These are phyloP conservation scores for Oscheius sp. DNA, from an alignment of 2,888 invertebrate genomes.

Conservation along the genomic window DNA sequence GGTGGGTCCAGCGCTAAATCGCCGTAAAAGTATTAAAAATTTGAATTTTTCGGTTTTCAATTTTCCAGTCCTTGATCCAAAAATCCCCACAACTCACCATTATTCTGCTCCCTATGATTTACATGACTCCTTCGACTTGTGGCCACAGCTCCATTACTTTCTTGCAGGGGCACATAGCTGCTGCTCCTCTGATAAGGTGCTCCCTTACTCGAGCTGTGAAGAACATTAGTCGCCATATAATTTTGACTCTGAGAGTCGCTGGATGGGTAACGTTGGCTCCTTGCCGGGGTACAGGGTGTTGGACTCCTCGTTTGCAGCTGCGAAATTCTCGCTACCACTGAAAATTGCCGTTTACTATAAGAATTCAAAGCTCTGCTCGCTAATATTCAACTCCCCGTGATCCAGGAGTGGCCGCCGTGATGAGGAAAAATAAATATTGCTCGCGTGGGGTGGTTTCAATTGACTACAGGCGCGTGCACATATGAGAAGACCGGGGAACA, in stretches of 20 bases:
- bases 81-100: slow-evolving; percentile 1
- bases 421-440: slow-evolving; percentile 23
- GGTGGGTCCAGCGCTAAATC: too few relatives aligned
- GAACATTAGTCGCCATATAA: slow-evolving; percentile 13
- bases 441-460: not conserved
- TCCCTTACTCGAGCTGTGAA: not conserved
- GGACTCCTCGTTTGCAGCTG: slow-evolving; percentile 20
- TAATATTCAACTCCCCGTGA: too few relatives aligned
- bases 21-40: too few relatives aligned
- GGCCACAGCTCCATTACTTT: slow-evolving; percentile 16
- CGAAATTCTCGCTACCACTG: slow-evolving; percentile 15
- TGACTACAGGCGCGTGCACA: too few relatives aligned
- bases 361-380: too few relatives aligned
- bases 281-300: slow-evolving; percentile 7
- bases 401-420: slow-evolving; percentile 4
- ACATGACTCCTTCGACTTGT: slow-evolving; percentile 22
- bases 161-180: slow-evolving; percentile 20
- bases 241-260: not conserved
- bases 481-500: too few relatives aligned
- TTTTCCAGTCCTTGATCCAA: too few relatives aligned
- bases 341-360: too few relatives aligned
- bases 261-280: not conserved
- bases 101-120: slow-evolving; percentile 9
- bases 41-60: too few relatives aligned
- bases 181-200: slow-evolving; percentile 11